Conservation (phyloP, 1,140 invertebrate genomes). For the Drosophila melanogaster region Release_6_plus_ISO1_MT NT_033777.3:25786001-25786500, state of each 20-base stretch:
- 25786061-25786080: not conserved
- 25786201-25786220: conserved; percentile 25
- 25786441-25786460: too few relatives aligned
- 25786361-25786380: not conserved
- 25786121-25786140: conserved; percentile 12
- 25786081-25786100: not conserved
- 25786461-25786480: too few relatives aligned
- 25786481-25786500: too few relatives aligned
- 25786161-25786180: conserved; percentile 4
- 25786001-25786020: too few relatives aligned
- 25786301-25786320: not conserved
- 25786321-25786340: conserved; percentile 31
- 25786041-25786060: not conserved
- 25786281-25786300: conserved; percentile 13
- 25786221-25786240: conserved; percentile 33
- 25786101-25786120: not conserved
- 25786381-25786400: not conserved
- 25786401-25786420: not conserved
- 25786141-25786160: not conserved
- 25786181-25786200: conserved; percentile 38
- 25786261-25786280: conserved; percentile 17
- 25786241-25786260: conserved; percentile 17
- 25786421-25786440: too few relatives aligned
- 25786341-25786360: conserved; percentile 54
- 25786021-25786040: not conserved